Base-by-base conservation (phyloP, 2,797 vertebrate species). In the Sardinella longiceps region DNA sequence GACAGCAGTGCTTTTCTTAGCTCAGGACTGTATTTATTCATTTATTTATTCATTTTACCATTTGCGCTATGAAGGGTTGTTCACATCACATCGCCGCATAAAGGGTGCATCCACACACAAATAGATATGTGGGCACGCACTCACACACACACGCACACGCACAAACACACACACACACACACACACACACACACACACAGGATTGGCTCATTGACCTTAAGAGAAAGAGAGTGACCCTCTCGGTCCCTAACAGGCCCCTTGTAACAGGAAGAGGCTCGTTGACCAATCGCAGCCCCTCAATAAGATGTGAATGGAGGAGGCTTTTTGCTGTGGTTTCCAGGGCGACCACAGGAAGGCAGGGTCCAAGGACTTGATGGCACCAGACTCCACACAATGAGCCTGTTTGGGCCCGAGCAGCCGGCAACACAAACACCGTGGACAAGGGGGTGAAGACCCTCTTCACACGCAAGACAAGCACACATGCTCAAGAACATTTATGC, bases 181-280 rank as follows among this genome's bases (percentile, higher is more conserved):
- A 66, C 12, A 33, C 63, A 66, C 63, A 66, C 28, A 66, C 28
- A 33, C 28, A 66, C 92, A 91, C 85, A 48, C 85, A 90, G 88
- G 90, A 88, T 77, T 90, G 92, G 91, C 93, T 95, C 81, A 83
- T 94, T 95, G 95, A 96, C 95, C 95, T 95, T 93, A 91, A 94
- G 91, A 93, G 92, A 93, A 90, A 92, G 91, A 92, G 84, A 90
- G 93, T 90, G 90, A 86, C 90, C 93, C 94, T 94, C 93, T 94
- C 91, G 91, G 93, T 84, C 91, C 89, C 91, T 86, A 89, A 90
- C 92, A 92, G 85, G 89, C 92, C 93, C 94, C 94, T 94, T 94
- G 92, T 94, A 87, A 91, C 92, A 92, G 93, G 93, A 95, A 93
- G 93, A 92, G 92, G 91, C 92, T 94, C 89, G 89, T 95, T 95